These are phyloP conservation scores for Mellivora capensis DNA, from an alignment of 2,113 vertebrate genomes.

Conservation along the genomic window DNA sequence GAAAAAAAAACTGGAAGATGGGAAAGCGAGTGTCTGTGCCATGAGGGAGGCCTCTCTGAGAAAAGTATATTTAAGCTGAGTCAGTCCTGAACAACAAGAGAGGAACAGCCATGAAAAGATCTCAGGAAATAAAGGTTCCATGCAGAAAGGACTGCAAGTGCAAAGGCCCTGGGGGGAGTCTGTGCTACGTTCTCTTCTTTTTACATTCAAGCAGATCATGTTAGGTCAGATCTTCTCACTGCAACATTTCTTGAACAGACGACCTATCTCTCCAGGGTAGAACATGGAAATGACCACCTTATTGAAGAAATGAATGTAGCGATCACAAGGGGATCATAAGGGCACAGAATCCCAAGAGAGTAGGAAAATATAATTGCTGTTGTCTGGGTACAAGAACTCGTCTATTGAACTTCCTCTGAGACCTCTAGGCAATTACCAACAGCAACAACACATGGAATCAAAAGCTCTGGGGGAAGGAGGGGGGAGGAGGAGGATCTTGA, in stretches of 20 bases:
- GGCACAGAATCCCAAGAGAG: neutral
- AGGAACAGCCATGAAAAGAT: neutral
- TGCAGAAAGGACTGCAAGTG: neutral
- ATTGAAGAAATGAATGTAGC: neutral
- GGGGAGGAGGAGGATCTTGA: accelerated
- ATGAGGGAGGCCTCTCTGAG: neutral
- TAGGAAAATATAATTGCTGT: neutral
- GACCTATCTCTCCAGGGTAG: neutral
- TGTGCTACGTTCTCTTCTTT: neutral
- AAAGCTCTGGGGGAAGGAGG: neutral
- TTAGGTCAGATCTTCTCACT: neutral
- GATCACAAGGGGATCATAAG: neutral
- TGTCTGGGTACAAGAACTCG: neutral
- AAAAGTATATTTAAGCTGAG: neutral
- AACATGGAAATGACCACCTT: neutral
- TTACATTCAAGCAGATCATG: neutral
- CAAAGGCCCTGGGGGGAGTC: neutral
- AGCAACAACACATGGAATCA: neutral
- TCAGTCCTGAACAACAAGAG: neutral
- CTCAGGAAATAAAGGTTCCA: neutral
- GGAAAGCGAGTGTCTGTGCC: neutral
- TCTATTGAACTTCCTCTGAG: neutral
- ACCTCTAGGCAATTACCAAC: neutral
- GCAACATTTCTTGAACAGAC: neutral
- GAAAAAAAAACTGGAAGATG: neutral